phyloP scores from a whole-genome alignment of 2,797 vertebrate species.

The Nasua narica region DNA sequence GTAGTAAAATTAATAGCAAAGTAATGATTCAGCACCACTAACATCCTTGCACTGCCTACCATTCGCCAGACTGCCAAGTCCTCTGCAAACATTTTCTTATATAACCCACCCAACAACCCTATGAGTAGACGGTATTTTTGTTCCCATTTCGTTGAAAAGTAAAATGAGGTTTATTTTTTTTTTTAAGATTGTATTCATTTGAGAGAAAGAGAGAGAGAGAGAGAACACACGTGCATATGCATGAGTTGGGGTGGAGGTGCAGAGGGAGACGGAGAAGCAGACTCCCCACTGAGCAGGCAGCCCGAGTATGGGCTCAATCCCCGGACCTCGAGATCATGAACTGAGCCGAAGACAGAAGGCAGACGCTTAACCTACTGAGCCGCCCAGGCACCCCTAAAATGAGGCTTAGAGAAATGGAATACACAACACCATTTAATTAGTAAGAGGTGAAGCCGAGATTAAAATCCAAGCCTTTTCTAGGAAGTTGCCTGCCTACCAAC shows the following conservation, averaged over 20 bases:
- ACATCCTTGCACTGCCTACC: not conserved
- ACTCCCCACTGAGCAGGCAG: not conserved
- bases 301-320: not conserved
- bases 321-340: not conserved
- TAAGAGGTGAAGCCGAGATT: not conserved
- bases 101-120: not conserved
- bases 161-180: not conserved
- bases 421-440: not conserved
- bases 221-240: not conserved
- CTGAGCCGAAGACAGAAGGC: not conserved
- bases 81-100: not conserved
- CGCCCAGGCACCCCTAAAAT: not conserved
- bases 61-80: not conserved
- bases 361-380: not conserved
- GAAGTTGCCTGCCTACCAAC: not conserved
- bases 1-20: constrained; percentile 8
- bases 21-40: not conserved
- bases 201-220: not conserved
- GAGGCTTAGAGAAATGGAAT: not conserved
- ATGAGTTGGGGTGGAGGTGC: not conserved
- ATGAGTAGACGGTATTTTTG: not conserved
- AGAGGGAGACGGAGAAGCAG: not conserved
- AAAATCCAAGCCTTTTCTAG: not conserved
- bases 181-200: not conserved
- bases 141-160: not conserved